phyloP scores from a whole-genome alignment of 2,888 invertebrate species.

The Lagria hirta region DNA sequence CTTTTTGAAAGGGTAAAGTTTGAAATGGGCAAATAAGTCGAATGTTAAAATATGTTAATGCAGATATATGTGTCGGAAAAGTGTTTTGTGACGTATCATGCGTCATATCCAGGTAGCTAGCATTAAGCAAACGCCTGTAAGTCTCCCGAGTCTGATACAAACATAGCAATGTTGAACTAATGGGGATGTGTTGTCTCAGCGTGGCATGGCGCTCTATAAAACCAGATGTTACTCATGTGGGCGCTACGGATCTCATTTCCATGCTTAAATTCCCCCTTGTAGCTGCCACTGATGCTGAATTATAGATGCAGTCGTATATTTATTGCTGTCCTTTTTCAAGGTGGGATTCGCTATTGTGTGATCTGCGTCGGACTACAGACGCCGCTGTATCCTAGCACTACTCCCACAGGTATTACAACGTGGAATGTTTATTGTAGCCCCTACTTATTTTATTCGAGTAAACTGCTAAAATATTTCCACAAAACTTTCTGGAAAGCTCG shows the following conservation, averaged over 20 bases:
- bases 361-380: constrained; percentile 36
- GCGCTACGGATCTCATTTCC: constrained; percentile 47
- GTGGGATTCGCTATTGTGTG: constrained; percentile 42
- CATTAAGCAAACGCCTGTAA: constrained; percentile 41
- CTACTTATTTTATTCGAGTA: constrained; percentile 24
- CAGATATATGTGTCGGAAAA: constrained; percentile 40
- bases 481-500: constrained; percentile 16
- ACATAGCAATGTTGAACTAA: constrained; percentile 49
- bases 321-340: constrained; percentile 47
- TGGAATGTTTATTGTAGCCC: constrained; percentile 32
- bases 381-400: constrained; percentile 28
- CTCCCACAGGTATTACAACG: constrained; percentile 35
- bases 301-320: constrained; percentile 48
- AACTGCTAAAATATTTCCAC: constrained; percentile 28
- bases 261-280: constrained; percentile 42
- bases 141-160: constrained; percentile 46
- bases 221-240: constrained; percentile 49
- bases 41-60: constrained; percentile 36
- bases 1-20: constrained; percentile 19
- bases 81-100: constrained; percentile 31
- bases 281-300: constrained; percentile 45
- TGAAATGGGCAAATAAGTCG: constrained; percentile 9
- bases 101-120: constrained; percentile 37
- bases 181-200: constrained; percentile 51
- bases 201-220: constrained; percentile 46